Conservation (phyloP, 2,797 vertebrate genomes). For the Chrysocyon brachyurus region DNA sequence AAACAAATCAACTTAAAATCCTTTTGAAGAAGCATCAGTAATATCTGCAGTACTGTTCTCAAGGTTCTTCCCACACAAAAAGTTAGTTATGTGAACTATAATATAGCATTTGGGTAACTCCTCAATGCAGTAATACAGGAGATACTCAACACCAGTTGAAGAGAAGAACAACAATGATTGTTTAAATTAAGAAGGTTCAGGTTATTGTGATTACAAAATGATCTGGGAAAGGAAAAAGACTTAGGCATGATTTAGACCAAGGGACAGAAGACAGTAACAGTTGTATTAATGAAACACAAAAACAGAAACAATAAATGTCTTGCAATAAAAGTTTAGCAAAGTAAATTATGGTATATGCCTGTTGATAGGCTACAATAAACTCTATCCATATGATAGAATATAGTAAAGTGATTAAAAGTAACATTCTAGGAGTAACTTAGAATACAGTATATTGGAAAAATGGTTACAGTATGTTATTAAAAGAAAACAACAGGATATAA, state of each 20-base stretch:
- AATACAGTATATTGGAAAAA: neutral
- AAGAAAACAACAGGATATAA: neutral
- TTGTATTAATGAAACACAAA: neutral
- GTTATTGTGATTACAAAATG: neutral
- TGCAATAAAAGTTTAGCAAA: neutral
- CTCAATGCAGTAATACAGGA: neutral
- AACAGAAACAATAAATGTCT: neutral
- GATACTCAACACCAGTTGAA: neutral
- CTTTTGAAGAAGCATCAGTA: neutral
- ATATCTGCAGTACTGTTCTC: neutral
- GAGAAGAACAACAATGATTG: neutral
- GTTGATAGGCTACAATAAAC: neutral
- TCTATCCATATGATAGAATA: neutral
- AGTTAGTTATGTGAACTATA: neutral
- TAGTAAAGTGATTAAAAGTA: neutral
- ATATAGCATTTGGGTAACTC: neutral
- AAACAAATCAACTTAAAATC: slow-evolving; percentile 12
- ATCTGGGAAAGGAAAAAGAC: neutral
- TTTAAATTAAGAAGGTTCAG: neutral
- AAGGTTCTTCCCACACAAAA: neutral
- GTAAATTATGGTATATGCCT: neutral
- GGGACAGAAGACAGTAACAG: neutral
- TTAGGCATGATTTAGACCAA: neutral
- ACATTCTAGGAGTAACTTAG: neutral
- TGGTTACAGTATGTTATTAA: neutral